Conservation (phyloP, 2,113 vertebrate species). For the Mellivora capensis region DNA sequence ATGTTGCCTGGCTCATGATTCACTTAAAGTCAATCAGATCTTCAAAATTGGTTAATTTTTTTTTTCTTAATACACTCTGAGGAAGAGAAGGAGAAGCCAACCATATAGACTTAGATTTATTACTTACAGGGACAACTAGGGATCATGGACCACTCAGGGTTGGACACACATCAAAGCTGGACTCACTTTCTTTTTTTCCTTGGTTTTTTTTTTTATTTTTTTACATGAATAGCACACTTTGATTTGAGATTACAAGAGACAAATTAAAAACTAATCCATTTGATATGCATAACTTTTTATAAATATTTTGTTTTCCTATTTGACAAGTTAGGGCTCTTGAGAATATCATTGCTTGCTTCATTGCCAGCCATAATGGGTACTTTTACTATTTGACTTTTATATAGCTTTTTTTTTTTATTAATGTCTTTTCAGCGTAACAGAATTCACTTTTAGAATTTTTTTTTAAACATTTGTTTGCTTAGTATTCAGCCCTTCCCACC, state of each 20-base stretch:
- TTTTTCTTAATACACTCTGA: not conserved
- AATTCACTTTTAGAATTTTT: too few relatives aligned
- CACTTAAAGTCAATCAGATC: not conserved
- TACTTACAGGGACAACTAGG: not conserved
- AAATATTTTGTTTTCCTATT: not conserved
- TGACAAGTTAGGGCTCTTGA: not conserved
- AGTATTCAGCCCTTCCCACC: too few relatives aligned
- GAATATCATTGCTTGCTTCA: not conserved
- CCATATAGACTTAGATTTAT: not conserved
- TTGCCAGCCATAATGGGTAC: not conserved
- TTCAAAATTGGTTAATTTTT: not conserved
- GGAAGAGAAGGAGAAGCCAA: not conserved
- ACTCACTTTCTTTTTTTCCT: too few relatives aligned
- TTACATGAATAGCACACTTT: not conserved
- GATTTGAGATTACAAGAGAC: not conserved
- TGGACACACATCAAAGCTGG: not conserved
- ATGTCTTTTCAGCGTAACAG: too few relatives aligned
- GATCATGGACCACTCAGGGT: fast-evolving
- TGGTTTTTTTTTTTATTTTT: not conserved
- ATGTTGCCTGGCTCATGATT: not conserved
- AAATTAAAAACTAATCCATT: not conserved
- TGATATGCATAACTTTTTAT: not conserved
- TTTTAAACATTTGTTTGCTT: not conserved
- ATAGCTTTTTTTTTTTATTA: too few relatives aligned
- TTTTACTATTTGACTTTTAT: not conserved